Conservation (phyloP, 1,140 invertebrate species). For the Myzus persicae region DNA sequence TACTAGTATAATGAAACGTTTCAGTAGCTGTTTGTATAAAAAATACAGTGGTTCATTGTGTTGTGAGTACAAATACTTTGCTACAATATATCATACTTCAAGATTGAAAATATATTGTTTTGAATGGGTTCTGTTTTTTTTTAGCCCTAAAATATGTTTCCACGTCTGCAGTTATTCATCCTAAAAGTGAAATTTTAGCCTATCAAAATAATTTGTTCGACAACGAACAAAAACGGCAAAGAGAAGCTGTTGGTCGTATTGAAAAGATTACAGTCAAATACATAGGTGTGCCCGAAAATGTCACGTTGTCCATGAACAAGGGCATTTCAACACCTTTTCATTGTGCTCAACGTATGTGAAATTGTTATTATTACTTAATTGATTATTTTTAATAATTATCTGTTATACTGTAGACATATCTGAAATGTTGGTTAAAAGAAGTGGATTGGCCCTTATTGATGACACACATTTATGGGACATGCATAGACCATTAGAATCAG, state of each 20-base stretch:
- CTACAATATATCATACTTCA: background rate
- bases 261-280: slow-evolving; percentile 92
- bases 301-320: slow-evolving; percentile 89
- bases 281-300: slow-evolving; percentile 75
- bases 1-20: slow-evolving; percentile 30
- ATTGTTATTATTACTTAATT: background rate
- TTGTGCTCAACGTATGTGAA: slow-evolving; percentile 83
- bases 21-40: slow-evolving; percentile 16
- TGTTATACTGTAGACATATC: slow-evolving; percentile 71
- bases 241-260: slow-evolving; percentile 76
- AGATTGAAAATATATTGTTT: background rate
- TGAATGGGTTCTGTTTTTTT: background rate
- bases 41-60: background rate
- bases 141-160: slow-evolving; percentile 23
- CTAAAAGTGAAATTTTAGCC: slow-evolving; percentile 39
- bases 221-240: slow-evolving; percentile 79
- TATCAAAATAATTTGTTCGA: slow-evolving; percentile 75
- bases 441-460: slow-evolving; percentile 84
- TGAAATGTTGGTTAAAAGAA: slow-evolving; percentile 75
- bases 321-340: slow-evolving; percentile 89
- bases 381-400: background rate
- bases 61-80: background rate
- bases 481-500: slow-evolving; percentile 81
- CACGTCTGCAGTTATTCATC: background rate
- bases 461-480: slow-evolving; percentile 86